Evolutionary conservation across 2,113 vertebrate species (phyloP), one percentile per base, ranked within the genome.

Genomic region (Hylia prasina): DNA sequence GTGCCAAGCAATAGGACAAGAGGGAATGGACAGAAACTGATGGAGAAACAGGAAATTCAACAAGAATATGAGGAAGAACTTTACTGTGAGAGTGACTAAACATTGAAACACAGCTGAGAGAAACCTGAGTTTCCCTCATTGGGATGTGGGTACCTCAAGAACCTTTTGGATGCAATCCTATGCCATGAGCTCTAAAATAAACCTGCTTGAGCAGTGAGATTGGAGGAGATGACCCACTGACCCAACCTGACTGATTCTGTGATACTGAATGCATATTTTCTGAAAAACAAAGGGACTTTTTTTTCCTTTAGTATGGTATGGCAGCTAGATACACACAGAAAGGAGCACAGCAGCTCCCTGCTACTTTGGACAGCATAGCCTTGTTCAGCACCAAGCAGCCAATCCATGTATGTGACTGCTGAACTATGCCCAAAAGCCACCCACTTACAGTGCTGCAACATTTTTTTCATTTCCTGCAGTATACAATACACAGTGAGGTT

Each of bases 181-280:
- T 14, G 24, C 17, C 5, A 11, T 37, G 6, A 0, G 0, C 5
- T 72, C 16, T 21, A 8, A 25, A 13, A 31, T 35, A 9, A 37
- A 10, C 21, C 5, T 30, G 8, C 16, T 9, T 45, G n/a, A 53
- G 18, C 33, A 53, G 17, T 10, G 6, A 72, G 11, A 20, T 27
- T 45, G 47, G 11, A 72, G 17, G 22, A 37, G 4, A 37, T 14
- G 20, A 83, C 21, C 8, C 13, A 11, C 47, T 37, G 21, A 45
- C 45, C 33, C 27, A 37, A 27, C 21, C 6, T 37, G 39, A 61
- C 33, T 37, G 57, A 61, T 30, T 61, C 45, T 53, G 21, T 37
- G 21, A 7, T 53, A 45, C 21, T 45, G 45, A 88, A n/a, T 9
- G 16, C 12, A 5, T 23, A 64, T 60, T 78, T 85, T 73, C 76